Evolutionary conservation across 2,888 invertebrate genomes (phyloP), one percentile per base, ranked within the genome.

Genomic region (Barypeithes pellucidus): DNA sequence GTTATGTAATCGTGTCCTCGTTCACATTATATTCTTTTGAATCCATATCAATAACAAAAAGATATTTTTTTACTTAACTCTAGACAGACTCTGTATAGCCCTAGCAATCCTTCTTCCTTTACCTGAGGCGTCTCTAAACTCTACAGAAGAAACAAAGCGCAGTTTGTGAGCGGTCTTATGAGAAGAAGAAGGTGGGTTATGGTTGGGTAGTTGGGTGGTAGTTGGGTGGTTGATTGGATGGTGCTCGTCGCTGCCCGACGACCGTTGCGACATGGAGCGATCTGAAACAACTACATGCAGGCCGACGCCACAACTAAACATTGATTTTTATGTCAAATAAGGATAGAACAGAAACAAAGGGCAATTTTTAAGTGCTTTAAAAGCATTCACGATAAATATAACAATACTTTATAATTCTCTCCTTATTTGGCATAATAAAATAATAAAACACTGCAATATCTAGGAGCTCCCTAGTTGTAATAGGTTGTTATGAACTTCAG

Each of bases 71-170:
- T 29, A 29, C 29, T 29, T 29, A 29, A 29, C n/a, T 39, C n/a
- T n/a, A 39, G n/a, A n/a, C 39, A 39, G 39, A n/a, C n/a, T 3
- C 39, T 39, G 39, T 39, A n/a, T 39, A 39, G 12, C 4, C 12
- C 12, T 33, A 36, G 33, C 8, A 59, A 59, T n/a, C 14, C n/a
- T 24, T 12, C 45, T 20, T 41, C 33, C 7, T 76, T 85, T 89
- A 92, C 92, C 92, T 86, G 94, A 92, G 75, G 92, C 92, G 84
- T 93, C 90, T 83, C 92, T 93, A 86, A 92, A 92, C 85, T 94
- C 94, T 80, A 95, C 94, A 57, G 94, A 94, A 76, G 94, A 91
- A 69, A 94, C 93, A 87, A 94, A 94, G 79, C 94, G 91, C 77
- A 94, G 88, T 87, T 93, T 94, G 77, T 93, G 92, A 81, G 90